phyloP scores from a whole-genome alignment of 2,888 invertebrate genomes.

The Creontiades dilutus region DNA sequence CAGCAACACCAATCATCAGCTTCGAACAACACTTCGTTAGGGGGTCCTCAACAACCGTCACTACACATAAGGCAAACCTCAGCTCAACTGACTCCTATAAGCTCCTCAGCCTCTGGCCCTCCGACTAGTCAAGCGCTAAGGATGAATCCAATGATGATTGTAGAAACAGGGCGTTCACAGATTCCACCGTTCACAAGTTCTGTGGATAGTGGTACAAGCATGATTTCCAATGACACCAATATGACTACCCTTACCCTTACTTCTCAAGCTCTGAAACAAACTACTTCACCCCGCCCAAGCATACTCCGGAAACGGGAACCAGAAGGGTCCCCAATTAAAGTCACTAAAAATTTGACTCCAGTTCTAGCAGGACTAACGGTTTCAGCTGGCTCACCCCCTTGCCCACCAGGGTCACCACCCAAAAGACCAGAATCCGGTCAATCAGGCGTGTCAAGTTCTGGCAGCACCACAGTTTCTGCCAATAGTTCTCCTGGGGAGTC shows the following conservation, averaged over 20 bases:
- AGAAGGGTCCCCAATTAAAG: constrained; percentile 86
- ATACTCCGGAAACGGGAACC: constrained; percentile 93
- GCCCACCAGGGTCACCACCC: constrained; percentile 69
- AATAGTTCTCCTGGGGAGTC: constrained; percentile 86
- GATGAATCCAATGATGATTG: constrained; percentile 57
- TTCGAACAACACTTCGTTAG: neutral
- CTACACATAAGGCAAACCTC: constrained; percentile 28
- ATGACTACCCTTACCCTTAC: constrained; percentile 22
- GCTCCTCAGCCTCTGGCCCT: neutral
- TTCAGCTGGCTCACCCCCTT: constrained; percentile 76
- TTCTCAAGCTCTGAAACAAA: constrained; percentile 63
- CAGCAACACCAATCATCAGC: constrained; percentile 50
- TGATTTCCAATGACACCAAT: neutral
- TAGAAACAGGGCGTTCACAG: constrained; percentile 14
- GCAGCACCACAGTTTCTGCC: constrained; percentile 93
- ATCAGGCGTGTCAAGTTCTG: constrained; percentile 78
- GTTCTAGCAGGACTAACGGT: constrained; percentile 78
- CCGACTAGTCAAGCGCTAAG: neutral
- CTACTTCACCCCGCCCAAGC: constrained; percentile 82
- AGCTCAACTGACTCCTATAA: neutral
- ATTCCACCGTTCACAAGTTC: constrained; percentile 14
- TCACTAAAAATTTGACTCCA: constrained; percentile 82
- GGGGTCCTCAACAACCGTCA: constrained; percentile 14
- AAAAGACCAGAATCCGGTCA: constrained; percentile 76
- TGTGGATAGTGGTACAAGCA: constrained; percentile 51